Conservation (phyloP, 2,797 vertebrate species). For the Phoeniculus purpureus region DNA sequence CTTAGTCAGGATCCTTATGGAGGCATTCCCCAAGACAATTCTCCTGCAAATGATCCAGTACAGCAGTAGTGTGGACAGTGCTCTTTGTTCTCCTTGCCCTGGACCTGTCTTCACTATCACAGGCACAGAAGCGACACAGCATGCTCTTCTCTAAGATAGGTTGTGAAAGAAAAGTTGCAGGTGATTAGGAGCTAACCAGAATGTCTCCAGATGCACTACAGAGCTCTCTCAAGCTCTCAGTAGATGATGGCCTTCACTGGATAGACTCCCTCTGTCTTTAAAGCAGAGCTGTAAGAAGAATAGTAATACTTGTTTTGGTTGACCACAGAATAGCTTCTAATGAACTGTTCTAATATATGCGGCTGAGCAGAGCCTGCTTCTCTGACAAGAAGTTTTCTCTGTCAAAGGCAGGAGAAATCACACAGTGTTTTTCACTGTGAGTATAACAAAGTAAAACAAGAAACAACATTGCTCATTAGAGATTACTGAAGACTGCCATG, state of each 20-base stretch:
- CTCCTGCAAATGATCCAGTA: not conserved
- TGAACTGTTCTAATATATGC: not conserved
- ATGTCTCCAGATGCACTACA: not conserved
- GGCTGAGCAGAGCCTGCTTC: not conserved
- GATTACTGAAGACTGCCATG: not conserved
- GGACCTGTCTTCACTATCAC: not conserved
- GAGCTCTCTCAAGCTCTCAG: not conserved
- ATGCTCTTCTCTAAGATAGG: not conserved
- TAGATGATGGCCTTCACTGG: not conserved
- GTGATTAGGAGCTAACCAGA: not conserved
- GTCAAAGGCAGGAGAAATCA: not conserved
- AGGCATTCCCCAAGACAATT: not conserved
- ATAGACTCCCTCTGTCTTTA: not conserved
- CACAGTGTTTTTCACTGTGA: not conserved
- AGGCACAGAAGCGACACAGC: not conserved
- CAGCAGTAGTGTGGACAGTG: fast-evolving
- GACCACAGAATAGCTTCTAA: not conserved
- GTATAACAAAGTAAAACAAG: not conserved
- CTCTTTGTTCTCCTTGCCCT: fast-evolving
- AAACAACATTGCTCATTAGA: not conserved
- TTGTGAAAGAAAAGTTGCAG: not conserved
- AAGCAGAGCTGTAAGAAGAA: not conserved
- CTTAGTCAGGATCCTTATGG: not conserved
- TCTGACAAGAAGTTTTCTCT: not conserved
- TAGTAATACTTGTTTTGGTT: not conserved